Evolutionary conservation across 1,140 invertebrate species (phyloP).

Genomic region (Portunus trituberculatus): DNA sequence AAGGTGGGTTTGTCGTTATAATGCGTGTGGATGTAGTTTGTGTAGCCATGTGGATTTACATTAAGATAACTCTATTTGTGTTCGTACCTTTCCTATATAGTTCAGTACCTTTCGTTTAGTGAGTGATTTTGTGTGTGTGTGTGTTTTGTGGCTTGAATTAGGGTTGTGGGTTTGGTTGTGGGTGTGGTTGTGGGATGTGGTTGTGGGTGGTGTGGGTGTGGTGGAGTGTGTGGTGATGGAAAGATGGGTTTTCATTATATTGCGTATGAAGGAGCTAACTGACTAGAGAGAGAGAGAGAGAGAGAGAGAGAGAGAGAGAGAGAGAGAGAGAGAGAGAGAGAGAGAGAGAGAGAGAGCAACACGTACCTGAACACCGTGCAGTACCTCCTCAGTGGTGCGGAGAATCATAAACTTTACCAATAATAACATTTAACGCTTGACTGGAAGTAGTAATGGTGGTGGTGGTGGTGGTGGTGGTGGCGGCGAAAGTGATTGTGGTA

Average conservation of each 20-base stretch:
- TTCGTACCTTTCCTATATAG: too few relatives aligned
- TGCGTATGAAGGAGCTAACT: neutral
- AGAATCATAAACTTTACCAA: neutral
- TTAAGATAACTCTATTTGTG: too few relatives aligned
- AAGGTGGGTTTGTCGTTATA: too few relatives aligned
- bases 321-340: constrained; percentile 51
- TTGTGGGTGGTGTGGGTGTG: too few relatives aligned
- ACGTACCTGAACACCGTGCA: neutral
- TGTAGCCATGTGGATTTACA: too few relatives aligned
- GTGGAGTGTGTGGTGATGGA: neutral
- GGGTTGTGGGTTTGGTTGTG: too few relatives aligned
- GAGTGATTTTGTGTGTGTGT: too few relatives aligned
- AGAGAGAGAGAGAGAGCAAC: neutral
- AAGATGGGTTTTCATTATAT: neutral
- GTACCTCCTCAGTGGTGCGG: neutral
- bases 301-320: constrained; percentile 36
- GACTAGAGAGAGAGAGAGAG: constrained; percentile 43
- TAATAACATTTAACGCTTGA: constrained; percentile 14
- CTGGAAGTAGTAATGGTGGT: neutral
- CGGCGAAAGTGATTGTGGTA: neutral
- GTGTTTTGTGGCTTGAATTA: too few relatives aligned
- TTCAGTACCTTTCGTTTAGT: too few relatives aligned
- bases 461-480: neutral
- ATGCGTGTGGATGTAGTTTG: too few relatives aligned
- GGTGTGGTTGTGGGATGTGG: too few relatives aligned